A percentile compares a stretch with the other conserved stretches of the same genome.
These are phyloP conservation scores for Tolmerus cingulatus DNA, from an alignment of 2,888 invertebrate species.

Conservation along the genomic window DNA sequence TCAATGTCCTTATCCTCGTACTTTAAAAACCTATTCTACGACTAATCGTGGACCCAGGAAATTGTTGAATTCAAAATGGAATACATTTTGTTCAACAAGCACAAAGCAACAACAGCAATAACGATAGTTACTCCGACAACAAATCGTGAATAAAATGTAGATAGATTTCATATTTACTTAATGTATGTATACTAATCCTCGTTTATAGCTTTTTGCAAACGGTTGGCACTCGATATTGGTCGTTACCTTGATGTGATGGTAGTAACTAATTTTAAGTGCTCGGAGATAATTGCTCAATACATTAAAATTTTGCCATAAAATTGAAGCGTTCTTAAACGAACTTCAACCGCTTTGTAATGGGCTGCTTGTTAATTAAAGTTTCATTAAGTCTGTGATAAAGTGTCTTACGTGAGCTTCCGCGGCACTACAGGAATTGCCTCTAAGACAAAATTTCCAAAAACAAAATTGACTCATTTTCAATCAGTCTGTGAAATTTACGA, in stretches of 20 bases:
- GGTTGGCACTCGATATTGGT: too few species aligned
- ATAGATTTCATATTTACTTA: too few species aligned
- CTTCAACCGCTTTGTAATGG: background rate
- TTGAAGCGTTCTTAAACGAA: background rate
- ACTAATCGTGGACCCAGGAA: background rate
- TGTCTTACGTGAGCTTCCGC: background rate
- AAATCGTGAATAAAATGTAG: too few species aligned
- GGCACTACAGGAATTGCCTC: background rate
- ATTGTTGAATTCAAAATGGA: too few species aligned
- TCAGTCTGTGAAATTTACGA: background rate
- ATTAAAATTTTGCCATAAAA: background rate
- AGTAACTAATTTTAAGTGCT: background rate
- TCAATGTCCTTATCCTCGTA: background rate
- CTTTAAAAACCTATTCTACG: background rate
- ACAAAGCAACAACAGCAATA: too few species aligned
- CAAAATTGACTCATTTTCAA: background rate
- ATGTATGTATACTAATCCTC: too few species aligned
- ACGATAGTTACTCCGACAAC: too few species aligned
- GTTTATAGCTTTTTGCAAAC: too few species aligned
- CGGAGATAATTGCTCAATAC: background rate
- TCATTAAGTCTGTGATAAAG: background rate
- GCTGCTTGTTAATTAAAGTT: background rate
- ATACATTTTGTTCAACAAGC: too few species aligned
- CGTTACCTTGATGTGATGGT: background rate
- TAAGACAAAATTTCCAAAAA: background rate